Conservation (phyloP, 2,888 invertebrate genomes). For the Schizaphis graminum region DNA sequence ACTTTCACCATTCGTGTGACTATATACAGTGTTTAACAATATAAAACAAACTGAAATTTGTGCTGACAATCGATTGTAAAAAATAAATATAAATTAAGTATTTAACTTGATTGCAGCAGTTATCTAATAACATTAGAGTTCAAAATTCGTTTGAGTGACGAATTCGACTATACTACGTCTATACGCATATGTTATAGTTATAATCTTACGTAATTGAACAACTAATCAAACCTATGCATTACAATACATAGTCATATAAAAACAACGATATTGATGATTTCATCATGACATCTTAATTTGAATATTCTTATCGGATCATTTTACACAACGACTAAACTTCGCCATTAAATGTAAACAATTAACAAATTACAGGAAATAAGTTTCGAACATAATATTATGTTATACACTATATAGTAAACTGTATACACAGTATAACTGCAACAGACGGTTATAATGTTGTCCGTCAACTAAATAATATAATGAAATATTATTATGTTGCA, state of each 20-base stretch:
- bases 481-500: neutral
- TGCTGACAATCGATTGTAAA: neutral
- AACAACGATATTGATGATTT: neutral
- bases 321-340: neutral
- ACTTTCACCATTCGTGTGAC: slow-evolving; percentile 48
- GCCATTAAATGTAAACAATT: neutral
- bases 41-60: slow-evolving; percentile 26
- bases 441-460: neutral
- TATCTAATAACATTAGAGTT: neutral
- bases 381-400: neutral
- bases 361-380: neutral
- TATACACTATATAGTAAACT: too few relatives aligned
- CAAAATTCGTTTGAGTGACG: neutral
- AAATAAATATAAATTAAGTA: neutral
- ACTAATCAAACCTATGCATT: neutral
- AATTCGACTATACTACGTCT: neutral
- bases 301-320: neutral
- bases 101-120: neutral
- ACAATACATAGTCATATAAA: neutral
- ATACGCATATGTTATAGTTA: neutral
- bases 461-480: slow-evolving; percentile 1
- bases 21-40: slow-evolving; percentile 6
- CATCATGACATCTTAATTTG: neutral
- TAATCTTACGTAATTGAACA: neutral
- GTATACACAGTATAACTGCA: neutral